Evolutionary conservation across 23 tunicate species (phyloP), one percentile per base, ranked within the genome.

Genomic region (Diplosoma virens): DNA sequence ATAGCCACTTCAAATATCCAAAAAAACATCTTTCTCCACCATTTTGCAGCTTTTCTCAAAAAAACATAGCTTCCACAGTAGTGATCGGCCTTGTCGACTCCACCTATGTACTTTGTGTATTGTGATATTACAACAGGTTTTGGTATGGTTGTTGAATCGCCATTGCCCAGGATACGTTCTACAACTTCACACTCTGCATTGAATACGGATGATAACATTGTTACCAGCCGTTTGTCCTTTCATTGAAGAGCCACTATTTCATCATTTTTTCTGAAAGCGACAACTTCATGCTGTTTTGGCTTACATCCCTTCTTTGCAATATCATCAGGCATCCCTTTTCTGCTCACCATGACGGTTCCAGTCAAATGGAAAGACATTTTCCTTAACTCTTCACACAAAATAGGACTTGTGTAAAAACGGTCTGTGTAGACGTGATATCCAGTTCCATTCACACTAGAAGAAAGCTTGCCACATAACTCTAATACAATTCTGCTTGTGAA

Each of bases 201-300:
- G 16, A 6, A 25, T 29, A 25, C 33, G 36, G 70, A 26, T 26
- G 70, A 63, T 29, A 63, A 29, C 70, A 63, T 63, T 29, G 70
- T 63, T 63, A 63, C 70, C 70, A 63, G 35, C 14, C 70, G 70
- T 29, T 63, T 63, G 70, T 63, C 70, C 35, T 63, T 63, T 36
- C 70, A 63, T 63, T 63, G 70, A 4, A 63, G 70, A 63, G 70
- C 70, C 70, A 63, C 30, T 29, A 63, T 30, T 14, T 63, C 36
- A 30, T 63, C 36, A 63, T 63, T 29, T 63, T 63, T 63, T 29
- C 70, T 63, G 36, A 63, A 30, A 27, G 70, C 35, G 11, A 63
- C 70, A 63, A 63, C 70, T 63, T 63, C 70, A 63, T 63, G 70
- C 70, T 6, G 70, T 63, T 63, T 63, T 63, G 70, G 70, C 20